Conservation (phyloP, 1,140 invertebrate genomes). For the Aphelenchoides fujianensis region DNA sequence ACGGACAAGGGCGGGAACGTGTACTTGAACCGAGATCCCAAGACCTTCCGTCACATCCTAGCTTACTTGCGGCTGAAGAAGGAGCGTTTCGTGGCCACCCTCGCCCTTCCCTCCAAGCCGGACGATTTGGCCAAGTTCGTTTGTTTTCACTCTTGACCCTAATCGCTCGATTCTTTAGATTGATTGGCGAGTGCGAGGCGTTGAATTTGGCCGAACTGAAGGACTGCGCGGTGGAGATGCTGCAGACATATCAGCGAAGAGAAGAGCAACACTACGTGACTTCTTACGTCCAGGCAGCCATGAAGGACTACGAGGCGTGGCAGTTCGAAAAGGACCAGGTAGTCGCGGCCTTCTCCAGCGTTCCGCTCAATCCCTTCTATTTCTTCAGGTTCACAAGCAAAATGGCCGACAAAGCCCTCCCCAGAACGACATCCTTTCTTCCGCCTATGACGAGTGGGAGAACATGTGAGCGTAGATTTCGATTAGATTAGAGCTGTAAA, state of each 20-base stretch:
- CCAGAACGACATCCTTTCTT: conserved; percentile 13
- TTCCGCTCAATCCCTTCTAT: too few relatives aligned
- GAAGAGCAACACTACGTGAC: conserved; percentile 61
- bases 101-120: conserved; percentile 59
- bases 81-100: conserved; percentile 55
- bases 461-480: conserved; percentile 21
- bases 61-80: conserved; percentile 60
- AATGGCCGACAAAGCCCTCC: too few relatives aligned
- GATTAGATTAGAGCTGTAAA: too few relatives aligned
- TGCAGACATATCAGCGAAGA: conserved; percentile 58
- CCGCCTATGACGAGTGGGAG: conserved; percentile 30
- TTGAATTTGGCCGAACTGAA: conserved; percentile 57
- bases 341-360: too few relatives aligned
- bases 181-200: conserved; percentile 61
- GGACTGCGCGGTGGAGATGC: conserved; percentile 55
- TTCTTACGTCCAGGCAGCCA: conserved; percentile 55
- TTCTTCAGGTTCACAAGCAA: too few relatives aligned
- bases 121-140: conserved; percentile 60
- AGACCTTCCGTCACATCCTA: conserved; percentile 58
- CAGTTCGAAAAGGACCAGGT: conserved; percentile 60
- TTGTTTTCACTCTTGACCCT: too few relatives aligned
- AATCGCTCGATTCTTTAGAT: conserved; percentile 31
- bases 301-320: conserved; percentile 59
- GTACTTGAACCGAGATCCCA: conserved; percentile 57
- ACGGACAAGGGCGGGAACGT: conserved; percentile 60